Conservation (phyloP, 2,888 invertebrate species). For the Cyrtodaria siliqua region DNA sequence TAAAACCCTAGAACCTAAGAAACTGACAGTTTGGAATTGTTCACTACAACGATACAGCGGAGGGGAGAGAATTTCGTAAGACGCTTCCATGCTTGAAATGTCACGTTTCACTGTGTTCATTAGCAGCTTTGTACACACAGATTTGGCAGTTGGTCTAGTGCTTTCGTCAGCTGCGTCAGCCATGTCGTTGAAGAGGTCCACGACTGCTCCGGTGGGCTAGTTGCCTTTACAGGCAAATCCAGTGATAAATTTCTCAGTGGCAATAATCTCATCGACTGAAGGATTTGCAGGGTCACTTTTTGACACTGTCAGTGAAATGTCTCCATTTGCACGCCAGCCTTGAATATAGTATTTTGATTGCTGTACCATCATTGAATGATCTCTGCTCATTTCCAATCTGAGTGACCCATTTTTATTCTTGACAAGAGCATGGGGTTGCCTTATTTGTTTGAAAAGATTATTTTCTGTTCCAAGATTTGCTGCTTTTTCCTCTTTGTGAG, state of each 20-base stretch:
- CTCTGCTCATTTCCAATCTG: slow-evolving; percentile 67
- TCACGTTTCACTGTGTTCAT: too few species aligned
- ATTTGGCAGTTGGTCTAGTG: slow-evolving; percentile 24
- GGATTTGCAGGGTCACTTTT: slow-evolving; percentile 67
- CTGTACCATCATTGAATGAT: slow-evolving; percentile 66
- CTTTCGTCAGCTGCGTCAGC: slow-evolving; percentile 44
- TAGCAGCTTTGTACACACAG: too few species aligned
- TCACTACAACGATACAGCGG: slow-evolving; percentile 59
- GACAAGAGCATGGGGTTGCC: background rate
- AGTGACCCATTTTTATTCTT: too few species aligned
- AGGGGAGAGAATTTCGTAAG: slow-evolving; percentile 16
- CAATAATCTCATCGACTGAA: slow-evolving; percentile 43
- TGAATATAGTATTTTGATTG: slow-evolving; percentile 66
- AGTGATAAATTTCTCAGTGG: slow-evolving; percentile 40
- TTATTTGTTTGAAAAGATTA: background rate
- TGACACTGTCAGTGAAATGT: slow-evolving; percentile 68
- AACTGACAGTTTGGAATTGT: slow-evolving; percentile 27
- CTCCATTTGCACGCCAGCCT: slow-evolving; percentile 65
- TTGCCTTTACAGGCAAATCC: slow-evolving; percentile 68
- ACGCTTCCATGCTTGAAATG: too few species aligned
- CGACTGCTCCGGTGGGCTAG: slow-evolving; percentile 54
- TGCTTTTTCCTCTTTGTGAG: background rate
- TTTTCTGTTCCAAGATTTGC: slow-evolving; percentile 13
- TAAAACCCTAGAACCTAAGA: slow-evolving; percentile 52
- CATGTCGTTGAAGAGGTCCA: slow-evolving; percentile 58